Evolutionary conservation across 2,797 vertebrate genomes (phyloP), one percentile per base, ranked within the genome.

Genomic region (Megalops cyprinoides): DNA sequence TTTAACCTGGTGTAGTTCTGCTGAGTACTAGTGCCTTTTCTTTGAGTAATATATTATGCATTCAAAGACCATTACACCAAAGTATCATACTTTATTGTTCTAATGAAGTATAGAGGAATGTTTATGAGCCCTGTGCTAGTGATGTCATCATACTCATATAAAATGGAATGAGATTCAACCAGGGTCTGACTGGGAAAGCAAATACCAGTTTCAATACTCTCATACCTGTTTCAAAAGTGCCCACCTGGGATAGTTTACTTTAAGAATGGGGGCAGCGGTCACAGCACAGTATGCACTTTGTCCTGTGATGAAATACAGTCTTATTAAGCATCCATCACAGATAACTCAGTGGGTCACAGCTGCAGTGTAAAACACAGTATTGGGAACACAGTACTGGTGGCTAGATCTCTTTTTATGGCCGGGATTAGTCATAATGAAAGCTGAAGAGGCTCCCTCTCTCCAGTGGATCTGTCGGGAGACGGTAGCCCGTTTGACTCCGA

Each of bases 391-490:
- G 31, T 65, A 4, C 20, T 8, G 7, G 67, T n/a, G 20, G 37
- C 20, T 42, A 15, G 31, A 39, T 37, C 20, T 67, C 34, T 69
- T 18, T 69, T 1, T 39, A 69, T 69, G 67, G 67, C 67, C 37
- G 67, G 67, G 39, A 23, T 71, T 71, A 71, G 71, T 37, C 15
- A 20, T 23, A 69, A 37, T 69, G 34, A 69, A 69, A 12, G 69
- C 28, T 46, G 82, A 77, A 3, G 65, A 81, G 83, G 60, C 2
- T 34, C 56, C 28, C 7, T 69, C 91, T 92, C 84, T 89, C 88
- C 88, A 93, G 90, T 77, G 83, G 93, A 92, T 79, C 88, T 88
- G 88, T 87, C 89, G 62, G 88, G 84, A 85, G 94, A 94, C 49
- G 89, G 87, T 67, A 92, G 91, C 81, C 91, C 91, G 75, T 93